Base-by-base conservation (phyloP, 2,888 invertebrate genomes). In the Microdon myrmicae region DNA sequence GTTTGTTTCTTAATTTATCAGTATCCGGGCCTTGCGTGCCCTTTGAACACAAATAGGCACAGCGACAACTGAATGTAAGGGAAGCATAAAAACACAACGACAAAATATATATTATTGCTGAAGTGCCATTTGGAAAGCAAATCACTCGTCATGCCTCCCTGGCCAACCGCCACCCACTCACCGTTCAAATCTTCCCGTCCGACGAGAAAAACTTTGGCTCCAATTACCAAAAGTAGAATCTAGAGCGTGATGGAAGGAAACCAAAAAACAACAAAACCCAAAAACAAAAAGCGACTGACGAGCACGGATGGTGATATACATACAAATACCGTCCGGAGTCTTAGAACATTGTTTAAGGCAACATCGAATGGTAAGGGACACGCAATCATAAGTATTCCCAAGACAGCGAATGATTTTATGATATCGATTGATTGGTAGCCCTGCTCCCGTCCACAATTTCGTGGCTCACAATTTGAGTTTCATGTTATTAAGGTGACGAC, bases 401-500 rank as follows among this genome's bases (percentile, higher is more conserved):
- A 23, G 37, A 53, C 32, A 45, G 29, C 38, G 14, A 35, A 51
- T 45, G 49, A 61, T 56, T 56, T 51, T 44, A 26, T 45, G 25
- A 35, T 64, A 64, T 64, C 61, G 61, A 64, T 64, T 56, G 61
- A 56, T 56, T 64, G 49, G 39, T 45, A 43, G 37, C 38, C 39
- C 12, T 48, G 29, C 28, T 31, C 34, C 10, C 10, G 38, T 23
- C 29, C 26, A 10, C 17, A 7, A 28, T 19, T 4, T 20, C 6
- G 22, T n/a, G n/a, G n/a, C n/a, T n/a, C n/a, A n/a, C n/a, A n/a
- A n/a, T n/a, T n/a, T n/a, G n/a, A n/a, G n/a, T n/a, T n/a, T n/a
- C n/a, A n/a, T n/a, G n/a, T n/a, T n/a, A n/a, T n/a, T n/a, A n/a
- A n/a, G n/a, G n/a, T 22, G 14, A 51, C 16, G 28, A 41, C 7